These are phyloP conservation scores for Danio tinwini DNA, from an alignment of 2,797 vertebrate genomes.

Conservation along the genomic window DNA sequence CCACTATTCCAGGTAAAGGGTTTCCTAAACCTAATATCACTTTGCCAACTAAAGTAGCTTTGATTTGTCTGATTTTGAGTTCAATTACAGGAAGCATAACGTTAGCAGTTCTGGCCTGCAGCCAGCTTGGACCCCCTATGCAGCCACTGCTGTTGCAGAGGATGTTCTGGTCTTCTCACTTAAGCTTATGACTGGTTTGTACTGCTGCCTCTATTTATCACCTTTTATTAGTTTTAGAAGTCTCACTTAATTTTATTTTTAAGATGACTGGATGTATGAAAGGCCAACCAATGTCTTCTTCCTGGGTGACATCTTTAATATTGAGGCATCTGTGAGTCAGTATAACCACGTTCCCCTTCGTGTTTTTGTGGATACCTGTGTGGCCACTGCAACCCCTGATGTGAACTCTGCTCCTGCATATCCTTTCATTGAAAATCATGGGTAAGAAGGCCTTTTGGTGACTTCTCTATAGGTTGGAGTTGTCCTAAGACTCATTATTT, in stretches of 20 bases:
- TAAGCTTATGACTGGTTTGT: conserved; percentile 66
- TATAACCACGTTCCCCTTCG: conserved; percentile 67
- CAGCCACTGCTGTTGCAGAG: conserved; percentile 66
- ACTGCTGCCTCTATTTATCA: too few species aligned
- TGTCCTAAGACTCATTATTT: too few species aligned
- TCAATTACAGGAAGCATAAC: conserved; percentile 70
- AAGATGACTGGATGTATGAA: conserved; percentile 70
- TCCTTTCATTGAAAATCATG: conserved; percentile 70
- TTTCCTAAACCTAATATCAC: neutral
- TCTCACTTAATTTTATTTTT: conserved; percentile 41
- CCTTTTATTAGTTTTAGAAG: neutral
- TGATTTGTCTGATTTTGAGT: conserved; percentile 4
- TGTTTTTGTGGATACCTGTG: conserved; percentile 68
- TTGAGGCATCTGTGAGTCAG: conserved; percentile 65
- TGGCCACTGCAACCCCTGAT: conserved; percentile 57
- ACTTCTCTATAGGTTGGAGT: neutral
- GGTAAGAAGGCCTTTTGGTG: conserved; percentile 58
- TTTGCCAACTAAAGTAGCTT: neutral
- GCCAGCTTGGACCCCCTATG: conserved; percentile 71
- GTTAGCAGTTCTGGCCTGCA: conserved; percentile 73
- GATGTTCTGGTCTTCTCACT: conserved; percentile 74
- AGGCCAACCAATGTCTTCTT: conserved; percentile 55
- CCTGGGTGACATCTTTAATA: conserved; percentile 69
- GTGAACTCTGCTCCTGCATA: conserved; percentile 61
- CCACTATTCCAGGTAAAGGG: conserved; percentile 73